Evolutionary conservation across 1,140 invertebrate genomes (phyloP).

Genomic region (Aleiodes sp.): DNA sequence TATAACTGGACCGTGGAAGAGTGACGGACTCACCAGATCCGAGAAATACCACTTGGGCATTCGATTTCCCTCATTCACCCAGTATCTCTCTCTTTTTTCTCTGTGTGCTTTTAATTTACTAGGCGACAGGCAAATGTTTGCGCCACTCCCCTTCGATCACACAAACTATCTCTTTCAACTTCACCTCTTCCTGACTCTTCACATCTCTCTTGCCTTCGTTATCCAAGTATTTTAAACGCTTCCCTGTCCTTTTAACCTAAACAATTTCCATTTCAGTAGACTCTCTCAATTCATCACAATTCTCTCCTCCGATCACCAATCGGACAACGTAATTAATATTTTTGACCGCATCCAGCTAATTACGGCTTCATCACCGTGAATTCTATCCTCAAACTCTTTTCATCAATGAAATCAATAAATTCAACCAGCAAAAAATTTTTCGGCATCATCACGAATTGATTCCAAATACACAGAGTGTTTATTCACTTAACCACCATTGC

Average conservation of each 20-base stretch:
- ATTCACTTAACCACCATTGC: background rate
- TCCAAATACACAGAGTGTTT: background rate
- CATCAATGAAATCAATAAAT: background rate
- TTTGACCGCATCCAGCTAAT: too few relatives aligned
- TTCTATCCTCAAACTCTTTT: too few relatives aligned
- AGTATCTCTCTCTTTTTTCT: conserved; percentile 47
- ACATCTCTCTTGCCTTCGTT: background rate
- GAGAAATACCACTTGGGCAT: background rate
- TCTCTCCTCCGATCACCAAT: too few relatives aligned
- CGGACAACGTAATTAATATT: too few relatives aligned
- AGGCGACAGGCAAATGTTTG: conserved; percentile 67
- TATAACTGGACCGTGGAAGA: too few relatives aligned
- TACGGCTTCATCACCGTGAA: conserved; percentile 8
- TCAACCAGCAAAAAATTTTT: background rate
- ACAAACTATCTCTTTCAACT: conserved; percentile 48
- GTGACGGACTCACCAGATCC: conserved; percentile 30
- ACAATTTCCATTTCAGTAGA: too few relatives aligned
- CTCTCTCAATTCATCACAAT: too few relatives aligned
- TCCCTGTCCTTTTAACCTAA: too few relatives aligned
- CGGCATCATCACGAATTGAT: background rate
- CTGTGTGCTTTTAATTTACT: conserved; percentile 68
- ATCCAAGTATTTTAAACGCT: too few relatives aligned
- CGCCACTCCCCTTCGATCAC: conserved; percentile 64
- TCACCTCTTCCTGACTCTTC: background rate
- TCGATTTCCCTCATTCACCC: conserved; percentile 33